phyloP scores from a whole-genome alignment of 2,888 invertebrate species.

The Brachylomia viminalis region DNA sequence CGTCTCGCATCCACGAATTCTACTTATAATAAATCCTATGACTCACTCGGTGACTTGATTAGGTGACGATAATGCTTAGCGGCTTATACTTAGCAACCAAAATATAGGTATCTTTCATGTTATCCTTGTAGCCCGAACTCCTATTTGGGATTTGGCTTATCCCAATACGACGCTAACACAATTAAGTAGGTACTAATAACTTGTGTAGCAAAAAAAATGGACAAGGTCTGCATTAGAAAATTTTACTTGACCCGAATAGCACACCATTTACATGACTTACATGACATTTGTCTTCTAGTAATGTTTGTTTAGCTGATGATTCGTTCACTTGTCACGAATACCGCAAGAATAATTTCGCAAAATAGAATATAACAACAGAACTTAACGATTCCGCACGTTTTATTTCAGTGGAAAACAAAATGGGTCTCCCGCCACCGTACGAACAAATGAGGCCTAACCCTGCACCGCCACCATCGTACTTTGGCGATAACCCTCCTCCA shows the following conservation, averaged over 20 bases:
- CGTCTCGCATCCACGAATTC: constrained; percentile 45
- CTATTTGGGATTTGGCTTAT: constrained; percentile 9
- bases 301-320: constrained; percentile 20
- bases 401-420: constrained; percentile 88
- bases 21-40: constrained; percentile 43
- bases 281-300: constrained; percentile 18
- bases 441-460: constrained; percentile 82
- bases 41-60: constrained; percentile 46
- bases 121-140: constrained; percentile 16
- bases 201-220: constrained; percentile 16
- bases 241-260: constrained; percentile 29
- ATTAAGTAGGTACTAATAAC: constrained; percentile 15
- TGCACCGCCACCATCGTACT: constrained; percentile 86
- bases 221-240: constrained; percentile 37
- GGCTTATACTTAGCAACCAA: neutral
- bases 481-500: constrained; percentile 84
- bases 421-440: constrained; percentile 87
- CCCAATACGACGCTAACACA: neutral
- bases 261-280: constrained; percentile 34
- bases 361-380: constrained; percentile 28
- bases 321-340: constrained; percentile 4
- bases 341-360: constrained; percentile 20
- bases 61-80: constrained; percentile 28
- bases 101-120: neutral
- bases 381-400: neutral